A percentile compares a stretch with the other conserved stretches of the same genome.
phyloP scores from a whole-genome alignment of 2,797 vertebrate species.

The Hydrolagus colliei region DNA sequence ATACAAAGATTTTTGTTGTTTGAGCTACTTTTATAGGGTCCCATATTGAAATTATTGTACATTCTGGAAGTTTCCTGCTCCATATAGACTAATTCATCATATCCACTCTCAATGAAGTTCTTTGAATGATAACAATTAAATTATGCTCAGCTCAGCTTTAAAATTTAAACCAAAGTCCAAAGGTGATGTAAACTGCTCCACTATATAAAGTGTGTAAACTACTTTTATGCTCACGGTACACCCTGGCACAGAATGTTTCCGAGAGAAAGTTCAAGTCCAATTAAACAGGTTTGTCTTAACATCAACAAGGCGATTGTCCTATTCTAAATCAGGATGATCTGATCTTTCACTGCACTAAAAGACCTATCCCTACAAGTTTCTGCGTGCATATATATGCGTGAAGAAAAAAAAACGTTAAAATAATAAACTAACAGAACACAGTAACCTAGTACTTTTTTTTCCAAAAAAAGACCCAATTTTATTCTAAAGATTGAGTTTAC shows the following conservation, averaged over 20 bases:
- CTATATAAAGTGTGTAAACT: conserved; percentile 6
- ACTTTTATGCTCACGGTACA: conserved; percentile 18
- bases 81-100: neutral
- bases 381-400: too few species aligned
- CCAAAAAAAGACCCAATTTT: too few species aligned
- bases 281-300: neutral
- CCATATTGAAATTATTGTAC: too few species aligned
- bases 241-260: neutral
- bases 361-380: too few species aligned
- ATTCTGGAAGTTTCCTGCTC: neutral
- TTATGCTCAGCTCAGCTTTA: conserved; percentile 3
- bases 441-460: too few species aligned
- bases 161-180: conserved; percentile 26
- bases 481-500: too few species aligned
- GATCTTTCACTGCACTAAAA: conserved; percentile 1
- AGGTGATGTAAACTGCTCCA: conserved; percentile 3
- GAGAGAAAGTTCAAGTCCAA: conserved; percentile 10
- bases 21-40: too few species aligned
- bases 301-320: conserved; percentile 6
- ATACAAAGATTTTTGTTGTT: too few species aligned
- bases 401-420: too few species aligned
- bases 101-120: neutral
- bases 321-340: neutral
- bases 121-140: neutral
- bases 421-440: too few species aligned